Evolutionary conservation across 2,797 vertebrate genomes (phyloP), one percentile per base, ranked within the genome.

Genomic region (Neosilurus mollespiculum): DNA sequence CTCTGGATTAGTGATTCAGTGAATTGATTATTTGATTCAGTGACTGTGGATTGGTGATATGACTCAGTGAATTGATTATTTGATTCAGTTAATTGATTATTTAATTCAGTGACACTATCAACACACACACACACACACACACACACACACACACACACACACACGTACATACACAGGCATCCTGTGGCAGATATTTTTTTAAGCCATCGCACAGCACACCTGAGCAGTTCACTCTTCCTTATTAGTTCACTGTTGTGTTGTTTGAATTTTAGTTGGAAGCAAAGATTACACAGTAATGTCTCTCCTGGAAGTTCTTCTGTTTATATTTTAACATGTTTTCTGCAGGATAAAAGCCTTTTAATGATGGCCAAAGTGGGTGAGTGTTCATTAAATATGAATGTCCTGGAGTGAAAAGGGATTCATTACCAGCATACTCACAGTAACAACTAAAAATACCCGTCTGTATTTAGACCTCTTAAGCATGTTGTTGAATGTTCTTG

Each of bases 341-440:
- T 73, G 78, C 59, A 58, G 30, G 51, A 65, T 80, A 66, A 84
- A 71, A 84, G 61, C 67, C 78, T 80, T 84, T 84, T 75, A 80
- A 80, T 84, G 83, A 80, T 66, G 53, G 43, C 15, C 61, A 59
- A 34, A 58, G 83, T 15, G 61, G 61, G 80, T 10, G 69, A 59
- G 53, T 0, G 18, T 70, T 59, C 78, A 80, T 84, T 43, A 80
- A 84, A 84, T 84, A 84, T 84, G 70, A 80, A 84, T 84, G 61
- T n/a, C 61, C 34, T 54, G 0, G 78, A 75, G 82, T 83, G 67
- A 72, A 83, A 72, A 80, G 51, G 61, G 51, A 66, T 80, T 75
- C 61, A 75, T 80, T 80, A 75, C 78, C 53, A 54, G 18, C 61
- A 80, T 34, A 56, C 11, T 80, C 20, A 37, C 78, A 80, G 51